phyloP scores from a whole-genome alignment of 2,797 vertebrate genomes.

The Steatocranus sp. region DNA sequence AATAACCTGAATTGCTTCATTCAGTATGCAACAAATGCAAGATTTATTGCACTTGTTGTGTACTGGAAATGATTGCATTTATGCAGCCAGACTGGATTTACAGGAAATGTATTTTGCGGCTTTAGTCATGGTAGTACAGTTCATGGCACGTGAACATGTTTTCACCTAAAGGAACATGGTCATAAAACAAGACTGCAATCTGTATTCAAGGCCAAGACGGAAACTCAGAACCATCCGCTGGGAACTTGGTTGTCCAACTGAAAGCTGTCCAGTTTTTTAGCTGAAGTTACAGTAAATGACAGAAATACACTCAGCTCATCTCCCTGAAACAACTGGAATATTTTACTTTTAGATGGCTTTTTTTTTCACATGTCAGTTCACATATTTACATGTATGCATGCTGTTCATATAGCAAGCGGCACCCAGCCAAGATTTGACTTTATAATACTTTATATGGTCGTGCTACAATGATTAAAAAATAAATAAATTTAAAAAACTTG shows the following conservation, averaged over 20 bases:
- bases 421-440: background rate
- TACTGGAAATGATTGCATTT: background rate
- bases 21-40: background rate
- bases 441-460: background rate
- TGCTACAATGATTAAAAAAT: background rate
- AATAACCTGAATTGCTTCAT: background rate
- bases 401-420: background rate
- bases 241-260: background rate
- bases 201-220: background rate
- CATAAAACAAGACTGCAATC: background rate
- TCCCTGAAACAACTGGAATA: background rate
- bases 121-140: background rate
- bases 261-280: background rate
- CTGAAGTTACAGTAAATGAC: conserved; percentile 16
- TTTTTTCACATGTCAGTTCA: background rate
- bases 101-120: background rate
- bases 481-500: fast-evolving
- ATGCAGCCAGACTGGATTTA: background rate
- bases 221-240: background rate
- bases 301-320: background rate
- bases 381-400: background rate
- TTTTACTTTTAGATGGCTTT: background rate
- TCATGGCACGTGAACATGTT: background rate
- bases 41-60: background rate
- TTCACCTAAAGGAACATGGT: background rate